Conservation (phyloP, 1,140 invertebrate species). For the Nilaparvata lugens region DNA sequence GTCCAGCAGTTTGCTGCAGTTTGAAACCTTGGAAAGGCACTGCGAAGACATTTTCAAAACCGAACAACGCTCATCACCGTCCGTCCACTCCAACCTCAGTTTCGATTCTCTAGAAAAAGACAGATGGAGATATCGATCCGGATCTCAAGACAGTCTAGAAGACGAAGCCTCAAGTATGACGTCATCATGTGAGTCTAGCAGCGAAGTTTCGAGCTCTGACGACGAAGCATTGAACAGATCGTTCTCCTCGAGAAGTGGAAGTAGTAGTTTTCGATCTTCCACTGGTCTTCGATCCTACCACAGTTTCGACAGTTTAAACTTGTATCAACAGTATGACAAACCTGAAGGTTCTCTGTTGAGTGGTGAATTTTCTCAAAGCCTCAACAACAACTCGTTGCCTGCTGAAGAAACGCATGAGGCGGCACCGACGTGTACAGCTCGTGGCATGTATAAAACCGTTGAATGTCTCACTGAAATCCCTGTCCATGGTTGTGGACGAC, state of each 20-base stretch:
- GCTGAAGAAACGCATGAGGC: slow-evolving; percentile 14
- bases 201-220: slow-evolving; percentile 31
- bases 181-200: slow-evolving; percentile 21
- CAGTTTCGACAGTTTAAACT: slow-evolving; percentile 38
- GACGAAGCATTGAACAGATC: slow-evolving; percentile 23
- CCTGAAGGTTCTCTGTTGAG: slow-evolving; percentile 13
- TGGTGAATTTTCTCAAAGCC: slow-evolving; percentile 27
- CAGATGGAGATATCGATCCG: slow-evolving; percentile 35
- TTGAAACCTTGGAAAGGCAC: slow-evolving; percentile 65
- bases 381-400: slow-evolving; percentile 23
- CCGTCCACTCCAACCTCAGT: slow-evolving; percentile 40
- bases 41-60: slow-evolving; percentile 33
- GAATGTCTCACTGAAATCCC: slow-evolving; percentile 25
- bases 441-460: slow-evolving; percentile 28
- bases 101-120: slow-evolving; percentile 45
- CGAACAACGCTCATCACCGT: slow-evolving; percentile 33
- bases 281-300: slow-evolving; percentile 36
- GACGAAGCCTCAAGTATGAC: slow-evolving; percentile 24
- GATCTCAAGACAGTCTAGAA: slow-evolving; percentile 43
- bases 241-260: slow-evolving; percentile 21
- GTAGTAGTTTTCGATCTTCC: slow-evolving; percentile 24
- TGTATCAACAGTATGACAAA: slow-evolving; percentile 18
- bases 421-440: background rate
- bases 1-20: slow-evolving; percentile 67
- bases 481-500: slow-evolving; percentile 1